Evolutionary conservation across 2,888 invertebrate genomes (phyloP).

Genomic region (Hemicrepidius hirtus): DNA sequence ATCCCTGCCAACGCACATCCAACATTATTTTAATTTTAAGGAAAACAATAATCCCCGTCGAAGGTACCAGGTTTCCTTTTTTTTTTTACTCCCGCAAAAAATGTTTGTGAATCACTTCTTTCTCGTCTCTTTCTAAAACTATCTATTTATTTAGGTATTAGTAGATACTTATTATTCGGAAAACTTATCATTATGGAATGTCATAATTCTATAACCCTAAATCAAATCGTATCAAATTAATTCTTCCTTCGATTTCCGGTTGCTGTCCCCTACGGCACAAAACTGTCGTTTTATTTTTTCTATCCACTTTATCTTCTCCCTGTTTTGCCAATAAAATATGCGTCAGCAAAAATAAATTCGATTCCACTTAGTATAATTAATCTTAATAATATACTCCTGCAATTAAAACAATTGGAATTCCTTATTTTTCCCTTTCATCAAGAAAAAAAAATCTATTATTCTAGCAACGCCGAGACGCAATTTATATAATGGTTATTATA

Average conservation of each 20-base stretch:
- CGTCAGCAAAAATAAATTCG: neutral
- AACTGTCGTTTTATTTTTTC: neutral
- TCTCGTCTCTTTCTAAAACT: too few species aligned
- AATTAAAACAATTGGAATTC: conserved; percentile 7
- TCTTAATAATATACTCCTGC: neutral
- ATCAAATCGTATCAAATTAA: conserved; percentile 15
- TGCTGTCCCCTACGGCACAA: conserved; percentile 15
- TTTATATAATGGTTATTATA: conserved; percentile 23
- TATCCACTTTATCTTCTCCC: neutral
- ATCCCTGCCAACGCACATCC: too few species aligned
- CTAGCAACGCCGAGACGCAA: neutral
- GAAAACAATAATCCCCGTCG: too few species aligned
- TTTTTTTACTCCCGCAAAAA: too few species aligned
- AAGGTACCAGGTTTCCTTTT: too few species aligned
- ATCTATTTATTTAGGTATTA: too few species aligned
- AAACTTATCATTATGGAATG: neutral
- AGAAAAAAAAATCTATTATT: neutral
- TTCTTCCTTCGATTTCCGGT: conserved; percentile 12
- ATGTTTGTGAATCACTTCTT: too few species aligned
- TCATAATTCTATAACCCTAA: neutral
- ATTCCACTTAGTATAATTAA: neutral
- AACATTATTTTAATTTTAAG: too few species aligned
- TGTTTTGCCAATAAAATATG: neutral
- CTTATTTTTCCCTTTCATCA: too few species aligned
- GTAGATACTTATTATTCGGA: too few species aligned